Evolutionary conservation across 1,140 invertebrate genomes (phyloP).

Genomic region (Drosophila chauvacae): DNA sequence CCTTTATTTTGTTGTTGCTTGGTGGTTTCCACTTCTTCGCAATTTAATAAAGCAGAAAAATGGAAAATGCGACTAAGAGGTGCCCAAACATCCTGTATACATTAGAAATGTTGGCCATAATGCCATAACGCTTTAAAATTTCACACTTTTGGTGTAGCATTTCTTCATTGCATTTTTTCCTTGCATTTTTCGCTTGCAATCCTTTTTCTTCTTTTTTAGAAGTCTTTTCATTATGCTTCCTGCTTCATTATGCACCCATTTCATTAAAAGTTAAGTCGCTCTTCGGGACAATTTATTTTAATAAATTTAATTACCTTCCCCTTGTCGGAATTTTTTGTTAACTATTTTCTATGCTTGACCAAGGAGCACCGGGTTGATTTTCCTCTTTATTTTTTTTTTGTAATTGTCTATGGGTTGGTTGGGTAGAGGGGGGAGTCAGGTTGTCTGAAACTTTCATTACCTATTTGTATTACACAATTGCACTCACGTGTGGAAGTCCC

Average conservation of each 20-base stretch:
- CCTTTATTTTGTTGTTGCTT: constrained; percentile 31
- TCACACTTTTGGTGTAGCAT: constrained; percentile 13
- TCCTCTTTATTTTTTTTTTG: constrained; percentile 58
- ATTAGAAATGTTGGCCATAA: constrained; percentile 43
- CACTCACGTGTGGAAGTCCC: constrained; percentile 48
- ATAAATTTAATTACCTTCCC: constrained; percentile 71
- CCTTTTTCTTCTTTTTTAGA: background rate
- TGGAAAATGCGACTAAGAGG: background rate
- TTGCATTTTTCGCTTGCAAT: background rate
- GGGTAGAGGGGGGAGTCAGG: background rate
- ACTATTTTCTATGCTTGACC: constrained; percentile 47
- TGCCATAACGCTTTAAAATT: constrained; percentile 46
- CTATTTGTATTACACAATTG: constrained; percentile 77
- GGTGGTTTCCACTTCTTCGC: constrained; percentile 38
- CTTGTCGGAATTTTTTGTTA: constrained; percentile 24
- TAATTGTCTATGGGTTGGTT: constrained; percentile 54
- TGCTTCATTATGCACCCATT: constrained; percentile 55
- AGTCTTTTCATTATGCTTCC: constrained; percentile 30
- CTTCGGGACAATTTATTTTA: constrained; percentile 71
- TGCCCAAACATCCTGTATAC: constrained; percentile 8
- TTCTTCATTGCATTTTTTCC: constrained; percentile 3
- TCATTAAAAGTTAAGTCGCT: constrained; percentile 68
- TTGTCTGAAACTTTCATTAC: constrained; percentile 71
- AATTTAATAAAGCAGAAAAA: constrained; percentile 58
- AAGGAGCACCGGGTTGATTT: background rate